Percentiles rank a stretch among this genome's conserved stretches.
These are phyloP conservation scores for Crypturellus tataupa DNA, from an alignment of 2,797 vertebrate species.

Conservation along the genomic window DNA sequence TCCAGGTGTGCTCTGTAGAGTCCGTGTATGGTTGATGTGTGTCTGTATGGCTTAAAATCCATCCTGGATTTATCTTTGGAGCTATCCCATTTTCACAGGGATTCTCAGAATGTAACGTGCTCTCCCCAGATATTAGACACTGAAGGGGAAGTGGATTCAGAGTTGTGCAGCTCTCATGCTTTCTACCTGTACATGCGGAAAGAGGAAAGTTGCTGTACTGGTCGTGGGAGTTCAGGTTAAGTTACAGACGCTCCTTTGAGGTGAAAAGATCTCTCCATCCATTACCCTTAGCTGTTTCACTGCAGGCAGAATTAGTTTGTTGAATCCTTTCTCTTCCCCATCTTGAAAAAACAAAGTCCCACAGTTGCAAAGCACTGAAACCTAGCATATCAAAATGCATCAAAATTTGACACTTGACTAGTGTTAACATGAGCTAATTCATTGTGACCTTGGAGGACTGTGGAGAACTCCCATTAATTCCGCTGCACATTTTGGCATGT, in stretches of 20 bases:
- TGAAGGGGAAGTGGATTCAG: background rate
- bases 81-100: accelerated
- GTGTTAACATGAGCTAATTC: background rate
- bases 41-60: background rate
- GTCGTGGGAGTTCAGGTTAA: background rate
- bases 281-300: background rate
- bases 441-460: no score
- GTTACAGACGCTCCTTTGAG: background rate
- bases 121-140: background rate
- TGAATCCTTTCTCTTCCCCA: no score
- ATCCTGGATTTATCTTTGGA: background rate
- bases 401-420: background rate
- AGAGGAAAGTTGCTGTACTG: background rate
- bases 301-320: background rate
- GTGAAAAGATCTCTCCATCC: background rate
- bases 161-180: background rate
- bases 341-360: background rate
- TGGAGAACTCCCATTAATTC: background rate
- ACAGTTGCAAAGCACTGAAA: background rate
- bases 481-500: background rate
- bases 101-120: background rate
- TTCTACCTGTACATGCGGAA: background rate
- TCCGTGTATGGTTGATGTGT: background rate
- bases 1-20: background rate
- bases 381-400: background rate